Percentiles rank a stretch among this genome's conserved stretches.
These are phyloP conservation scores for Ganaspis brasiliensis DNA, from an alignment of 2,888 invertebrate genomes.

Conservation along the genomic window DNA sequence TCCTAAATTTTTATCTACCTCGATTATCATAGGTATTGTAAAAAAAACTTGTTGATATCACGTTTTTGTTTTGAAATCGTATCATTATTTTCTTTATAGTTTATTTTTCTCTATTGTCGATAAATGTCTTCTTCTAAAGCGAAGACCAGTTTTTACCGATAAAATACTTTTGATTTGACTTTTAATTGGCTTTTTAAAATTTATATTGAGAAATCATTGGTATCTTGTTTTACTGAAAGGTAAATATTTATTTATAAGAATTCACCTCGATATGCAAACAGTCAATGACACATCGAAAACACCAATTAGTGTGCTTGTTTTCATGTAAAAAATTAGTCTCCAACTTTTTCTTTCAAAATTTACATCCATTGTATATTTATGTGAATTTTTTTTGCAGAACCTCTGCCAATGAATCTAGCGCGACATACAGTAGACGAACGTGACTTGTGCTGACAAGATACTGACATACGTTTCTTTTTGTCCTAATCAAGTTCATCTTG, in stretches of 20 bases:
- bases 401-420: slow-evolving; percentile 64
- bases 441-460: slow-evolving; percentile 49
- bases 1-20: not conserved
- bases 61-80: not conserved
- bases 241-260: not conserved
- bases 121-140: not conserved
- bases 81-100: not conserved
- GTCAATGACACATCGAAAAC: not conserved
- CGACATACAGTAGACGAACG: slow-evolving; percentile 53
- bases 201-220: not conserved
- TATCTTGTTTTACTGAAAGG: not conserved
- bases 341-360: slow-evolving; percentile 22
- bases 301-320: not conserved
- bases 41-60: not conserved
- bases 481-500: slow-evolving; percentile 38
- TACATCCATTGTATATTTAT: slow-evolving; percentile 51
- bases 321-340: slow-evolving; percentile 15
- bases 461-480: slow-evolving; percentile 44
- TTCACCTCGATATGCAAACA: not conserved
- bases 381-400: slow-evolving; percentile 47
- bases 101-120: not conserved
- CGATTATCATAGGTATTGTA: not conserved
- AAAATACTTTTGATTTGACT: too few species aligned
- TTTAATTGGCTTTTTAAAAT: too few species aligned
- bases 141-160: not conserved